Evolutionary conservation across 1,140 invertebrate species (phyloP).

Genomic region (Drosophila triauraria): DNA sequence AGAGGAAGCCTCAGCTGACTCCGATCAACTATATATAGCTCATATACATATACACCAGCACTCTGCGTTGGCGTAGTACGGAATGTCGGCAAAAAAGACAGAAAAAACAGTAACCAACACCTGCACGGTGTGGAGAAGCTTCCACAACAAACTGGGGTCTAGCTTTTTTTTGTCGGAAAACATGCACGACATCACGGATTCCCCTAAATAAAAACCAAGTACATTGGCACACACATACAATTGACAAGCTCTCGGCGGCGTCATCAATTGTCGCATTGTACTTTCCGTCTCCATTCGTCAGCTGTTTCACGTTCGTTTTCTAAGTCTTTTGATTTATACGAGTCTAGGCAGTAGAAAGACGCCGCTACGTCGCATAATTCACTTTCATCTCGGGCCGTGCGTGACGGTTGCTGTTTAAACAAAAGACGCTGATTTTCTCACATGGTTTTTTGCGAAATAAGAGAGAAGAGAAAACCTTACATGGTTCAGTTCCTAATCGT

Average conservation of each 20-base stretch:
- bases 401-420: constrained; percentile 57
- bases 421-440: constrained; percentile 30
- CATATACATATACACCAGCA: constrained; percentile 22
- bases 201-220: constrained; percentile 38
- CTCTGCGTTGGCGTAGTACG: constrained; percentile 62
- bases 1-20: constrained; percentile 67
- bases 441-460: constrained; percentile 33
- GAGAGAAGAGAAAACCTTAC: constrained; percentile 13
- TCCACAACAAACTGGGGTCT: constrained; percentile 10
- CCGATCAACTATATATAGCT: constrained; percentile 26
- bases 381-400: constrained; percentile 61
- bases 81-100: constrained; percentile 50
- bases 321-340: constrained; percentile 65
- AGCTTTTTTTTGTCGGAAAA: constrained; percentile 32
- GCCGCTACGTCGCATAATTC: constrained; percentile 36
- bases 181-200: constrained; percentile 67
- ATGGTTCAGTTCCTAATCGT: background rate
- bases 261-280: constrained; percentile 56
- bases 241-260: constrained; percentile 18
- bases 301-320: constrained; percentile 69
- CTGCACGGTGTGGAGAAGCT: constrained; percentile 38
- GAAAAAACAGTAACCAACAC: constrained; percentile 30
- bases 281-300: constrained; percentile 25
- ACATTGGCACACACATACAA: constrained; percentile 25
- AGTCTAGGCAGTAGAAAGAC: constrained; percentile 8